phyloP scores from a whole-genome alignment of 2,888 invertebrate species.

The Notodonta dromedarius region DNA sequence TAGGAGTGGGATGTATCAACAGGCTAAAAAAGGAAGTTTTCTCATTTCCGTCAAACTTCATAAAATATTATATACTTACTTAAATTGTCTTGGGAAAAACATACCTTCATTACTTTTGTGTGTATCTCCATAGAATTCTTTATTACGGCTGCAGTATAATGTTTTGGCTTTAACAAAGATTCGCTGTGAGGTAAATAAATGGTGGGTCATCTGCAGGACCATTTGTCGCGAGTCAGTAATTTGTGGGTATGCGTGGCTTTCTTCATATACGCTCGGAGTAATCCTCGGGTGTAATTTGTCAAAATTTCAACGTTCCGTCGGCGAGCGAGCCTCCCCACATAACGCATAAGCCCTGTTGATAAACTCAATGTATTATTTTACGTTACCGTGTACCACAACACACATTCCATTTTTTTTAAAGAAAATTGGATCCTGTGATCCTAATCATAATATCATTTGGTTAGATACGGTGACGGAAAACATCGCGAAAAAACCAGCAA shows the following conservation, averaged over 20 bases:
- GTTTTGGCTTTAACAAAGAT: constrained; percentile 55
- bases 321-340: constrained; percentile 37
- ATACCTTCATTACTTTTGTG: not conserved
- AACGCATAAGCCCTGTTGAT: constrained; percentile 55
- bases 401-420: too few relatives aligned
- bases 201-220: constrained; percentile 59
- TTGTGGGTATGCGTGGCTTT: constrained; percentile 69
- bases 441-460: too few relatives aligned
- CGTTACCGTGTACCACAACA: constrained; percentile 36
- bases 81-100: too few relatives aligned
- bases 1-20: too few relatives aligned
- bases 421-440: too few relatives aligned
- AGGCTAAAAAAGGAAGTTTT: too few relatives aligned
- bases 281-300: constrained; percentile 71
- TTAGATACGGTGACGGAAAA: too few relatives aligned
- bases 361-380: constrained; percentile 59
- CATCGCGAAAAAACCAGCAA: too few relatives aligned
- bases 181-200: constrained; percentile 53
- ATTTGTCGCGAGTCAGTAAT: constrained; percentile 70
- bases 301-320: constrained; percentile 66
- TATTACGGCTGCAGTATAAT: constrained; percentile 32
- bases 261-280: constrained; percentile 68
- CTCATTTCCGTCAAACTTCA: too few relatives aligned
- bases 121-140: constrained; percentile 13
- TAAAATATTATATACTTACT: too few relatives aligned